Evolutionary conservation across 2,888 invertebrate genomes (phyloP), one percentile per base, ranked within the genome.

Genomic region (Drosophila affinis): DNA sequence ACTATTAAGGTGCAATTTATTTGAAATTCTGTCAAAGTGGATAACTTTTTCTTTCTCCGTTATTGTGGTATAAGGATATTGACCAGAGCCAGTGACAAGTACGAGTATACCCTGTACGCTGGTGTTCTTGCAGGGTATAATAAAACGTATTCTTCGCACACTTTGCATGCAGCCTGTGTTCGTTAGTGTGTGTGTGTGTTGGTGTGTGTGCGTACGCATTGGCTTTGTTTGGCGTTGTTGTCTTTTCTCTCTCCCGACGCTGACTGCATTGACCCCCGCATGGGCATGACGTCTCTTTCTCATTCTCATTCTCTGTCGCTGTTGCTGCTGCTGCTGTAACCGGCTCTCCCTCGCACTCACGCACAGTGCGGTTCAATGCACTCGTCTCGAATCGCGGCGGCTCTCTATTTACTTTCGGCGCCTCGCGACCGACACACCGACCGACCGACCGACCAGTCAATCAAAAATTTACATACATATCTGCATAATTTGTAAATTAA

Each of bases 281-380:
- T 80, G 84, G 76, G 75, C 74, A 63, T 70, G 62, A 58, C 57
- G 65, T 68, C 56, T 18, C 54, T n/a, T 34, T 32, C 52, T 18
- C 21, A 32, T 17, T 34, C 7, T 14, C 39, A 5, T 21, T 5
- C 54, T 21, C 59, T 65, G 54, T 46, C 32, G 52, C 49, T 51
- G 59, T 24, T 63, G 53, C 21, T 67, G 14, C 45, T 27, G 55
- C 44, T 46, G 62, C 21, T 73, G 45, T 49, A 64, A 51, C 34
- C 49, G 55, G 29, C 58, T 60, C 73, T 48, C 64, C 51, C 60
- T 72, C 80, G 68, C 84, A 72, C 64, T 52, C 79, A 88, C 88
- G 80, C 82, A 79, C 74, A 79, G 64, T 72, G 64, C 79, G 83
- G 89, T 89, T 90, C 89, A 88, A 77, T 90, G 90, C 78, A 89